Conservation (phyloP, 23 tunicate species). For the Styela plicata region DNA sequence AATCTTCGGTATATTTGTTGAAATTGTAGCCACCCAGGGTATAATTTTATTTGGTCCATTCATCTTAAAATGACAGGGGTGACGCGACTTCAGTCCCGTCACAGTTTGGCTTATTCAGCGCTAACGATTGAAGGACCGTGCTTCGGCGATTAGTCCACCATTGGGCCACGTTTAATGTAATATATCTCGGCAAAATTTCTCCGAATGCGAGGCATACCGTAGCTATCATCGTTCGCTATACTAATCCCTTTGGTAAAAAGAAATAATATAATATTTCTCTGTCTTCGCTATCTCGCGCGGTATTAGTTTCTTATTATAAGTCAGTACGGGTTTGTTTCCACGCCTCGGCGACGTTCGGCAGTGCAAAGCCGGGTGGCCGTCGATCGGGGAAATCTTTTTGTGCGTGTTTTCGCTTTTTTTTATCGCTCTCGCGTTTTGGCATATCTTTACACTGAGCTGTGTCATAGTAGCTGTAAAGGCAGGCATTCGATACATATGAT, state of each 20-base stretch:
- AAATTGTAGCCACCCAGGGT: background rate
- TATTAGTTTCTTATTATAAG: background rate
- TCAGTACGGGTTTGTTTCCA: background rate
- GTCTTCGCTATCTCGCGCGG: background rate
- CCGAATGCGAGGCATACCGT: background rate
- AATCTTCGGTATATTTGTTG: background rate
- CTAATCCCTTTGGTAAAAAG: background rate
- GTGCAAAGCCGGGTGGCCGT: background rate
- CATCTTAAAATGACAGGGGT: background rate
- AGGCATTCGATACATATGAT: background rate
- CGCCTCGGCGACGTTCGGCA: conserved; percentile 1
- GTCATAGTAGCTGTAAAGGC: background rate
- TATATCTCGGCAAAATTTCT: too few relatives aligned
- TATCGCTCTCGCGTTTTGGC: background rate
- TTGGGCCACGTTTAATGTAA: too few relatives aligned
- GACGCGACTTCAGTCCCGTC: too few relatives aligned
- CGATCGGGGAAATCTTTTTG: background rate
- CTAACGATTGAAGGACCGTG: too few relatives aligned
- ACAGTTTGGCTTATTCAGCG: too few relatives aligned
- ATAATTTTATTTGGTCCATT: background rate
- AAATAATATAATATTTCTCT: background rate
- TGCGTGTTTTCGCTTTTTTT: background rate
- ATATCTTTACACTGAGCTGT: background rate
- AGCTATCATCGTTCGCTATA: background rate
- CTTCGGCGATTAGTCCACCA: too few relatives aligned